Base-by-base conservation (phyloP, 2,113 vertebrate species). In the Neolamprologus hecqui region DNA sequence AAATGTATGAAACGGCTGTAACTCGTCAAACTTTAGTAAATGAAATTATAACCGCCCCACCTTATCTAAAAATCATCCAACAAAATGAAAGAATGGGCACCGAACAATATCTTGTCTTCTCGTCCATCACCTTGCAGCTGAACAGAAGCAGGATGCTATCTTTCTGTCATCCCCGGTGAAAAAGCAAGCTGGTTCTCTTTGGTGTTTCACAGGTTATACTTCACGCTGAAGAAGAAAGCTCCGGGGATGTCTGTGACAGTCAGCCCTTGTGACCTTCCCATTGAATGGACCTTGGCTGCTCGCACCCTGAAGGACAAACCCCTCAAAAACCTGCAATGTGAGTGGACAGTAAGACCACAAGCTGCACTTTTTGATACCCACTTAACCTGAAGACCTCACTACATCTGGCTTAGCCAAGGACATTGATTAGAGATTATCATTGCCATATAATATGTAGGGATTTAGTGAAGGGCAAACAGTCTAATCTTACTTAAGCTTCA, bases 241-340 rank as follows among this genome's bases (percentile, higher is more conserved):
- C 26, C 89, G 2, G 94, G 92, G 7, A 96, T 98, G 96, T 96
- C 95, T 0, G 31, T 98, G 88, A 98, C 96, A 1, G 97, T 98
- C 84, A 97, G 96, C 1, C 97, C 97, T 3, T 98, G 97, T 60
- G 97, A 97, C 21, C 93, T 96, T 28, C 94, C 97, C 35, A 95
- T 98, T 0, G 97, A 98, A 85, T 98, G 98, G 98, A 97, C 92
- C 26, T 82, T 97, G 87, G 79, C 92, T 5, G 95, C 94, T 53
- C 94, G 95, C 11, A 95, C 90, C 15, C 88, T 96, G 79, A 96
- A 96, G 92, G 95, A 96, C 90, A 97, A 96, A 92, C 95, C 94
- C 23, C 86, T 91, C 7, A 96, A 96, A 87, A 95, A 85, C 53
- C 54, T 93, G 84, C 94, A 96, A 63, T 97, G 96, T 97, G 90